Evolutionary conservation across 2,797 vertebrate genomes (phyloP), one percentile per base, ranked within the genome.

Genomic region (Ibycter americanus): DNA sequence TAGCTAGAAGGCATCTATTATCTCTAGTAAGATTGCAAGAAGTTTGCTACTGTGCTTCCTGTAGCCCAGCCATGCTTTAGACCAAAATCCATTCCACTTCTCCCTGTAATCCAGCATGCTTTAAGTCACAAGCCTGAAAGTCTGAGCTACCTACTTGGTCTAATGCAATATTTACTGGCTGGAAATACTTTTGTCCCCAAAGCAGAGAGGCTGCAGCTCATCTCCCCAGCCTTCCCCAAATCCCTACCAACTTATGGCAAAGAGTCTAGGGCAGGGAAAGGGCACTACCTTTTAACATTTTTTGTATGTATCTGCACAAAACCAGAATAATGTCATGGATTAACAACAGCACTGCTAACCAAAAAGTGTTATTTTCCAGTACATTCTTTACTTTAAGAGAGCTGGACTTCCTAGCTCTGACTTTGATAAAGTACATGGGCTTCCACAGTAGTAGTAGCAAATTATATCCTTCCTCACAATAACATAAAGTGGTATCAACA

Each of bases 391-490:
- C 47, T 66, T 65, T 12, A 63, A 47, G 2, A 38, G 32, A 42
- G 25, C 54, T 47, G 6, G 19, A 47, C 9, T 15, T 56, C 46
- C 71, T 42, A 51, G 65, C 56, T 88, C 38, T 52, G 59, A 22
- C 15, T 78, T 65, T 9, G 8, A 13, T 7, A 2, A 11, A 38
- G 23, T 12, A 49, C 42, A 15, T 0, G 7, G 54, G 27, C 11
- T 54, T 52, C 22, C 36, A 8, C 9, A 18, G 47, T 3, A 73
- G 44, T 2, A 6, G 22, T 22, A 14, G 46, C 34, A 31, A 81
- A 11, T 19, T 14, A 71, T 6, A 3, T 21, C 62, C 36, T 61
- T 22, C 73, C 49, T n/a, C 12, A 38, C 46, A 51, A 8, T 8
- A 19, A 55, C 0, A n/a, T 23, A 20, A 40, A 44, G 34, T 16